Conservation (phyloP, 2,113 vertebrate genomes). For the Centropristis striata region DNA sequence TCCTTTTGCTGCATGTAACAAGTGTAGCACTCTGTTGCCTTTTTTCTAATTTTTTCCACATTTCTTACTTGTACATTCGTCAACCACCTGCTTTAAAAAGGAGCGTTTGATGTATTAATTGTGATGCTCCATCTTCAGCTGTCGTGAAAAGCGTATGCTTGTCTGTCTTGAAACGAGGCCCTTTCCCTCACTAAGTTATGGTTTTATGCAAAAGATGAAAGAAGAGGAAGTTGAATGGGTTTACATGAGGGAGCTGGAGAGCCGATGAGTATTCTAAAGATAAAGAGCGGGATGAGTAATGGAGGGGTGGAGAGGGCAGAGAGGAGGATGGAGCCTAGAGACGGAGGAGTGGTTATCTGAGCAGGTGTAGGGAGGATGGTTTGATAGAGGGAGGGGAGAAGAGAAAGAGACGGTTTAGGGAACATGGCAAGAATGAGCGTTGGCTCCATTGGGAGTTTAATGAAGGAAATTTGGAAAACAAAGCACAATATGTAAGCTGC, state of each 20-base stretch:
- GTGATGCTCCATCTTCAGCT: slow-evolving; percentile 40
- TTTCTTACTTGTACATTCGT: slow-evolving; percentile 16
- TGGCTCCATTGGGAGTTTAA: slow-evolving; percentile 53
- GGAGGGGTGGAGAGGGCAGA: slow-evolving; percentile 62
- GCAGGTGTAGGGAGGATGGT: slow-evolving; percentile 74
- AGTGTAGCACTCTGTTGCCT: neutral
- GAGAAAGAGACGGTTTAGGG: slow-evolving; percentile 32
- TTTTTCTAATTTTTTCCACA: slow-evolving; percentile 75
- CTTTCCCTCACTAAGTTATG: slow-evolving; percentile 53
- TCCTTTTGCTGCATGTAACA: neutral
- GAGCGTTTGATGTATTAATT: slow-evolving; percentile 48
- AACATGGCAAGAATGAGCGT: slow-evolving; percentile 56
- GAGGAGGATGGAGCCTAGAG: slow-evolving; percentile 70
- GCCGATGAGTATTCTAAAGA: slow-evolving; percentile 67
- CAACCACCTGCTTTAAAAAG: slow-evolving; percentile 31
- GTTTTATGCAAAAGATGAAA: slow-evolving; percentile 77
- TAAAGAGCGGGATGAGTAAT: slow-evolving; percentile 72
- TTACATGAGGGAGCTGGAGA: slow-evolving; percentile 63
- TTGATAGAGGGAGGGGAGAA: slow-evolving; percentile 56
- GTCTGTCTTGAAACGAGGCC: slow-evolving; percentile 39
- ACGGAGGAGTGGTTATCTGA: slow-evolving; percentile 71
- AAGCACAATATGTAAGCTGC: slow-evolving; percentile 65
- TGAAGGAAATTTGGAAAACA: slow-evolving; percentile 64
- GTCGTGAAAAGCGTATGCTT: slow-evolving; percentile 23
- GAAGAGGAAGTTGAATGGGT: slow-evolving; percentile 74